These are phyloP conservation scores for Theodoxus fluviatilis DNA, from an alignment of 2,888 invertebrate species.

Conservation along the genomic window DNA sequence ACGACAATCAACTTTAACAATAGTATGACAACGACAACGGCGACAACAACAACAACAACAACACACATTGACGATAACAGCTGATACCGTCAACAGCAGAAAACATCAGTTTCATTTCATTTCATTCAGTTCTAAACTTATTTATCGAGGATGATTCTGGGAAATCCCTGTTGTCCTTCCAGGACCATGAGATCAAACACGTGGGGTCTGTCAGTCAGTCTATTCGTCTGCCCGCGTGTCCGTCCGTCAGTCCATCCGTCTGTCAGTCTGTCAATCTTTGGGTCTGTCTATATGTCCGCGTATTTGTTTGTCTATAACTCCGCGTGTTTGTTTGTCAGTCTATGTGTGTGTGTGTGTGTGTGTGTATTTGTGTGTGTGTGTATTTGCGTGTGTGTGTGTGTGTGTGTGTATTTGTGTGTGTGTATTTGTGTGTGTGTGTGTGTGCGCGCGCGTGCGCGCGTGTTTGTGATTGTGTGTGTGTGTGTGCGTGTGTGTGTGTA, in stretches of 20 bases:
- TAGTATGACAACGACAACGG: too few relatives aligned
- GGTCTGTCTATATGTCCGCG: background rate
- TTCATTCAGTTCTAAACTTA: too few relatives aligned
- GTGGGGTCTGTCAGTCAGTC: background rate
- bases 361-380: constrained; percentile 4
- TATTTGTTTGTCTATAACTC: background rate
- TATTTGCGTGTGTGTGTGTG: constrained; percentile 9
- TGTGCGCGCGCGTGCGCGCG: constrained; percentile 16
- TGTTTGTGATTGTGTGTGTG: too few relatives aligned
- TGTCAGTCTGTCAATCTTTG: background rate
- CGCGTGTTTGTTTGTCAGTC: background rate
- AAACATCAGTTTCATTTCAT: too few relatives aligned
- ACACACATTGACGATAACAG: too few relatives aligned
- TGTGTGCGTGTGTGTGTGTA: too few relatives aligned
- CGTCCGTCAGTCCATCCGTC: background rate
- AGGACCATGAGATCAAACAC: background rate
- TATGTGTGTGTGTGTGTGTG: constrained; percentile 12
- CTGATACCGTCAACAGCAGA: too few relatives aligned
- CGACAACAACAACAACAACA: too few relatives aligned
- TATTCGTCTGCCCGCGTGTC: background rate
- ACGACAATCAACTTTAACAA: too few relatives aligned
- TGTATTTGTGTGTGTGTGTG: constrained; percentile 12
- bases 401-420: constrained; percentile 15
- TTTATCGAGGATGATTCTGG: too few relatives aligned
- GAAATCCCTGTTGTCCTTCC: too few relatives aligned